Base-by-base conservation (phyloP, 2,797 vertebrate genomes). In the Syngnathus acus region DNA sequence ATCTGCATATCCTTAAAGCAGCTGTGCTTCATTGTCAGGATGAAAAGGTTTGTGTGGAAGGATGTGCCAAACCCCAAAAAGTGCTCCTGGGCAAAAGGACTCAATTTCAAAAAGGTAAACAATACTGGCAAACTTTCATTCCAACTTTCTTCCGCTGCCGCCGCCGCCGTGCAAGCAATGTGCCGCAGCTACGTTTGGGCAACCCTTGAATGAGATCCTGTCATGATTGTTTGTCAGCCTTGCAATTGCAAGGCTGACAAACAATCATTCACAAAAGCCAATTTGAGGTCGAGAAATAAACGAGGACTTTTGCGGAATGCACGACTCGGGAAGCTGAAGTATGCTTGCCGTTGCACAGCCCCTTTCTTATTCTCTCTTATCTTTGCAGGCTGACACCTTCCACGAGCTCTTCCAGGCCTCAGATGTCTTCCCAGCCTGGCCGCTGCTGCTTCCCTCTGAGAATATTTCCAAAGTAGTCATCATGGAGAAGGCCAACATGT, bases 61-160 rank as follows among this genome's bases (percentile, higher is more conserved):
- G 93, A 98, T 45, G 92, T 99, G 64, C 97, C 97, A 61, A 95
- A 99, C 74, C 97, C 97, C 21, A 95, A 92, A 81, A 93, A 96
- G 38, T 98, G 96, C 74, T 97, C 96, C 14, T 99, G 97, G 97
- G 97, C 96, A 3, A 94, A 93, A 89, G 95, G 89, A 81, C 80
- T 95, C 26, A 93, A 98, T 82, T 93, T 97, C 63, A 91, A 92
- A 83, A 94, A 94, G 95, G 97, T 98, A 68, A 63, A 62, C 14
- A 37, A 0, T 67, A 54, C 61, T 57, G 69, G 1, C 45, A 9
- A 39, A 51, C 38, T 3, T 23, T 26, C 21, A 26, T 26, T 13
- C 6, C 11, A 10, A 43, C 9, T 43, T 23, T 62, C 40, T 43
- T 21, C 9, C 39, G 3, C 38, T 43, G 6, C 39, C 7, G 6